phyloP scores from a whole-genome alignment of 2,113 vertebrate genomes.

The Ciconia boyciana region DNA sequence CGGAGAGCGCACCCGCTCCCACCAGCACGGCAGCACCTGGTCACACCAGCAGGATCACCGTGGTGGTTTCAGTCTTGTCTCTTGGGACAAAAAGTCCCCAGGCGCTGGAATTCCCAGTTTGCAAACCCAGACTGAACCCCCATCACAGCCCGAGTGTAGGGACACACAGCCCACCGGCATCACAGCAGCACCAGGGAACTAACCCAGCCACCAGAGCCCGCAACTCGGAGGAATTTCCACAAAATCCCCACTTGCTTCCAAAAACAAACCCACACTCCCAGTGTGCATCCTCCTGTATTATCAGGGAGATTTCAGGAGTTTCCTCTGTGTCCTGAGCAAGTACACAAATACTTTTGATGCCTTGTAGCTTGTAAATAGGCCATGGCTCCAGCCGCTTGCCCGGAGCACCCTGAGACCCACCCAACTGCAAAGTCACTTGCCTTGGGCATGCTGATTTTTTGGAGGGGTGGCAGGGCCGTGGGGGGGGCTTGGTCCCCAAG shows the following conservation, averaged over 20 bases:
- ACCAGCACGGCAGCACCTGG: accelerated
- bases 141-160: accelerated
- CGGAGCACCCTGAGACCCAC: background rate
- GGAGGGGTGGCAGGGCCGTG: background rate
- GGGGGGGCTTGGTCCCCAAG: background rate
- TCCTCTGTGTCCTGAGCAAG: background rate
- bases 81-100: background rate
- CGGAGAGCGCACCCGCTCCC: accelerated
- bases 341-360: background rate
- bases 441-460: accelerated
- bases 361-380: background rate
- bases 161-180: background rate
- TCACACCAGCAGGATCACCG: accelerated
- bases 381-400: background rate
- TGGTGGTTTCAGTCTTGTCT: background rate
- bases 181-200: accelerated
- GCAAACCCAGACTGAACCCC: background rate
- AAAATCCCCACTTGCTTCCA: background rate
- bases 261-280: background rate
- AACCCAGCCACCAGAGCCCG: accelerated
- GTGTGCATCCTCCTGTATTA: background rate
- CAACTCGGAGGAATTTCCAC: accelerated
- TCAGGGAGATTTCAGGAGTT: background rate
- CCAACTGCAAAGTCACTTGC: background rate
- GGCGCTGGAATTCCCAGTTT: background rate